Evolutionary conservation across 2,113 vertebrate genomes (phyloP), one percentile per base, ranked within the genome.

Genomic region (Xenopus laevis): DNA sequence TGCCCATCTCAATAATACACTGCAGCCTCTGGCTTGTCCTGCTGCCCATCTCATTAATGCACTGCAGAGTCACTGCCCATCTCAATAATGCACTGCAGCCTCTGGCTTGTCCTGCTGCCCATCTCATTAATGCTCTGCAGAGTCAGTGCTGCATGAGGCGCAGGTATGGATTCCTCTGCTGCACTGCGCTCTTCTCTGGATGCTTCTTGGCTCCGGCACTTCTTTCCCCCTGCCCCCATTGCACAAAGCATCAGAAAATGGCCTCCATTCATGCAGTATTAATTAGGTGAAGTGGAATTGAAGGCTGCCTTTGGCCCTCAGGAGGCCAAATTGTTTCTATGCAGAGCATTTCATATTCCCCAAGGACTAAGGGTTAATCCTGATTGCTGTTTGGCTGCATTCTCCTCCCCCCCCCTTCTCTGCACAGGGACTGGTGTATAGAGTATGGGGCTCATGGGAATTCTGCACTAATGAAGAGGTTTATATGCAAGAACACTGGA

Each of bases 251-350:
- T 47, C 58, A 62, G 27, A 69, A 76, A 62, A 62, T 46, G n/a
- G 65, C 72, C 71, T 76, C 74, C 23, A 69, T 69, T 76, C 65
- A 76, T 76, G 74, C 74, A 76, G 59, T 68, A 76, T 76, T 76
- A 75, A 75, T 75, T 68, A 52, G 72, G 27, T 21, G 66, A 69
- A 69, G 74, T 76, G 30, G 59, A 52, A 68, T 68, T 68, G 18
- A 46, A 68, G 58, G 65, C 46, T 52, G 58, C 27, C 4, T 40
- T 67, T 53, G 20, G 47, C 61, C 68, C 74, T 40, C 23, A 45
- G 18, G 45, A 23, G 33, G 64, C 40, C 33, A 47, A 44, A 45
- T 21, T 33, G 33, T 55, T 46, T 55, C 62, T 65, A 27, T 73
- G 62, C 62, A 58, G 64, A 33, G 21, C 65, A 67, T 10, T 50